Evolutionary conservation across 2,888 invertebrate genomes (phyloP), one percentile per base, ranked within the genome.

Genomic region (Euzetes globulus): DNA sequence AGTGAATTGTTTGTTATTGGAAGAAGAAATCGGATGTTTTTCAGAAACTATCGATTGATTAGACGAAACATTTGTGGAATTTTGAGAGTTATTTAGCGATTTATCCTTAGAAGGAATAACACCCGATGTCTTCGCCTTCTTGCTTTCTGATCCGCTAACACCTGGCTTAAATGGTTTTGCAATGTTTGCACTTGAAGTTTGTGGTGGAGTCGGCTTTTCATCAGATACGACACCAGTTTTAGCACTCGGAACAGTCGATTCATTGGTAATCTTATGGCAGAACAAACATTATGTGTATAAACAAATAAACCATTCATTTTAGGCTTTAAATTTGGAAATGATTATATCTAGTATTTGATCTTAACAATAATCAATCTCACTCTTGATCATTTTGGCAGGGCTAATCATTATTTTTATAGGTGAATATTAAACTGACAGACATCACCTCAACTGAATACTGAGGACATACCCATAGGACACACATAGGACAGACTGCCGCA

Each of bases 1-100:
- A 71, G 88, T 88, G 83, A 93, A 93, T 77, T 88, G 87, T 80
- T 87, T 76, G 75, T 77, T 77, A 25, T 27, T 50, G 7, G 71
- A 71, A 50, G 72, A 6, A 22, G 71, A 22, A 25, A 25, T 58
- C 17, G 25, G 4, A 25, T 58, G 58, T 15, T 58, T 58, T 19
- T 58, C 58, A 7, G 58, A 6, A 58, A 58, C 58, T 7, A 45
- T 41, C 19, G 47, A 33, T 6, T 68, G 37, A 13, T 15, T 45
- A 19, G 73, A 68, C 47, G 25, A n/a, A 22, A 22, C 6, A 19
- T 4, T 58, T 22, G 25, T 25, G 9, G 25, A 47, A 33, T 68
- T 65, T 70, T 73, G 73, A 17, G 52, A 60, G 25, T 68, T 65
- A 37, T 45, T 58, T 25, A 58, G 29, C 1, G 70, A 70, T 37